Conservation (phyloP, 2,113 vertebrate species). For the Clinocottus analis region DNA sequence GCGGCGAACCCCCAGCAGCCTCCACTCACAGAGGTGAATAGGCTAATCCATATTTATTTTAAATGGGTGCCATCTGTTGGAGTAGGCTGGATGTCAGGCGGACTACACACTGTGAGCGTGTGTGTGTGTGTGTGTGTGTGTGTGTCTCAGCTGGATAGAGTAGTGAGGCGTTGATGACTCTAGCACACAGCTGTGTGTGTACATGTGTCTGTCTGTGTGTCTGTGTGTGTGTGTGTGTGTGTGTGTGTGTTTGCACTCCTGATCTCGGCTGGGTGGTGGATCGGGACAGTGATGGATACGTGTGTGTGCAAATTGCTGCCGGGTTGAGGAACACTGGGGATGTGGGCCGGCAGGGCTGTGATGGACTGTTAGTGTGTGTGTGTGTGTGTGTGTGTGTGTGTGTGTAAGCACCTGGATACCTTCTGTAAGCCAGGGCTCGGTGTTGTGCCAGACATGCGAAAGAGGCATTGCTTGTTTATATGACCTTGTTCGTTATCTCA, state of each 20-base stretch:
- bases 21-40: constrained; percentile 55
- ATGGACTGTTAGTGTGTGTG: constrained; percentile 49
- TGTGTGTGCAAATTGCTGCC: constrained; percentile 63
- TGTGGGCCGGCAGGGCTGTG: constrained; percentile 41
- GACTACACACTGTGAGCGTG: constrained; percentile 33
- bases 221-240: constrained; percentile 20
- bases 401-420: constrained; percentile 29
- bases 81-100: constrained; percentile 57
- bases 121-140: constrained; percentile 33
- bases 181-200: constrained; percentile 10
- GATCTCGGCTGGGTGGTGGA: constrained; percentile 58
- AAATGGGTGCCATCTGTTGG: constrained; percentile 78
- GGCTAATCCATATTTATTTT: constrained; percentile 76
- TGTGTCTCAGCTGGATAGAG: constrained; percentile 64
- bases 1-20: constrained; percentile 36
- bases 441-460: constrained; percentile 26
- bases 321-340: constrained; percentile 59
- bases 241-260: constrained; percentile 30
- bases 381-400: constrained; percentile 21
- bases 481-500: constrained; percentile 67
- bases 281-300: constrained; percentile 69
- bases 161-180: constrained; percentile 58
- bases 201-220: constrained; percentile 47
- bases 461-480: constrained; percentile 60
- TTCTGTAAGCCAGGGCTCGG: constrained; percentile 54